Percentiles rank a stretch among this genome's conserved stretches.
Evolutionary conservation across 1,140 invertebrate genomes (phyloP).

Genomic region (Orchesella cincta): DNA sequence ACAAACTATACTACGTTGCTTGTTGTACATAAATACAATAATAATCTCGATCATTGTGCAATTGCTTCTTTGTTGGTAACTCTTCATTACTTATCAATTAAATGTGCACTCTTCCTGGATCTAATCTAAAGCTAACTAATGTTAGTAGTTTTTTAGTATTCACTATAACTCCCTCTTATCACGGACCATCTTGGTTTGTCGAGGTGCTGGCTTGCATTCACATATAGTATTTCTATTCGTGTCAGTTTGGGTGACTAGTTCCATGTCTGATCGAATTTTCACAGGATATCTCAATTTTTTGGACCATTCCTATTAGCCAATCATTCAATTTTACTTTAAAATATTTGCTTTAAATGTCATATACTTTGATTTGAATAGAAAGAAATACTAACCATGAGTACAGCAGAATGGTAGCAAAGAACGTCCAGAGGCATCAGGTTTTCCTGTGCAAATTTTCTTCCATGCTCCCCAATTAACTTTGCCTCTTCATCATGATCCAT

Average conservation of each 20-base stretch:
- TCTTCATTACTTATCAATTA: too few relatives aligned
- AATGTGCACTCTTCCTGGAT: too few relatives aligned
- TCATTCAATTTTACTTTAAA: too few relatives aligned
- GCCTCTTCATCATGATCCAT: conserved; percentile 73
- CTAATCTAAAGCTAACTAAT: too few relatives aligned
- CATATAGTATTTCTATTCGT: conserved; percentile 48
- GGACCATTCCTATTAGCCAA: conserved; percentile 77
- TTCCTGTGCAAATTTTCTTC: conserved; percentile 71
- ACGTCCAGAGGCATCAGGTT: conserved; percentile 82
- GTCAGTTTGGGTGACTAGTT: conserved; percentile 67
- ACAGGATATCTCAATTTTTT: conserved; percentile 66
- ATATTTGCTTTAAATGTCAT: background rate
- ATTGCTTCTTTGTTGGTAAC: too few relatives aligned
- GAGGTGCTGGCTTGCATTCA: conserved; percentile 28
- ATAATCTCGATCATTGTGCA: too few relatives aligned
- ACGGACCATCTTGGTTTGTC: background rate
- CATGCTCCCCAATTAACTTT: conserved; percentile 70
- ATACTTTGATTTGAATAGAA: background rate
- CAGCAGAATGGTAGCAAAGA: conserved; percentile 82
- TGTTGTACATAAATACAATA: too few relatives aligned
- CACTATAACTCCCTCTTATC: conserved; percentile 44
- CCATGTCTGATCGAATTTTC: conserved; percentile 70
- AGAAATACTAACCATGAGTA: conserved; percentile 68
- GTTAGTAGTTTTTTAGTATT: too few relatives aligned
- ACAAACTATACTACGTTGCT: too few relatives aligned